Percentiles rank a stretch among this genome's conserved stretches.
phyloP scores from a whole-genome alignment of 2,113 vertebrate species.

The Prinia subflava region DNA sequence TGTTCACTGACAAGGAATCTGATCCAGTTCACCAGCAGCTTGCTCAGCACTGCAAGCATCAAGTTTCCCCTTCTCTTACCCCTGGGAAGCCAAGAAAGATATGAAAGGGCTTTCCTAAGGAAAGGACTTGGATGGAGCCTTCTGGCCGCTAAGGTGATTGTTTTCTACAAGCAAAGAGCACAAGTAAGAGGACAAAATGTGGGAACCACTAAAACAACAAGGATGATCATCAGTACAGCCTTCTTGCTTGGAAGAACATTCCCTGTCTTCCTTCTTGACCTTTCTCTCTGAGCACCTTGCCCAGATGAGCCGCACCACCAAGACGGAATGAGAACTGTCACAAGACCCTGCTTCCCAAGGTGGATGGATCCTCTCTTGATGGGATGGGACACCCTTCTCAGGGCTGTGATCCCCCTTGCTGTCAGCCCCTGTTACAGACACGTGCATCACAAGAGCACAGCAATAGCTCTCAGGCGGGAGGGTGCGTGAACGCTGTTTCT shows the following conservation, averaged over 20 bases:
- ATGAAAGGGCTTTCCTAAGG: not conserved
- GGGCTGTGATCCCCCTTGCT: not conserved
- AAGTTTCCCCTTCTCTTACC: not conserved
- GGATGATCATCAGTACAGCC: not conserved
- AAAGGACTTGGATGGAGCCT: not conserved
- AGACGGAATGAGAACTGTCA: not conserved
- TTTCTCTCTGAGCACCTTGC: not conserved
- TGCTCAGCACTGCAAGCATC: not conserved
- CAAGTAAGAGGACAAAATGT: not conserved
- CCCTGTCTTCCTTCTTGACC: not conserved
- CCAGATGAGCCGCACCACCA: not conserved
- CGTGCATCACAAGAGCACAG: fast-evolving
- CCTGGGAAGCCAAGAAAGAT: not conserved
- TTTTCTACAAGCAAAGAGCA: not conserved
- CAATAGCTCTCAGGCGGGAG: not conserved
- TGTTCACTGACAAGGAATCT: not conserved
- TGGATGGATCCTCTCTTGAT: not conserved
- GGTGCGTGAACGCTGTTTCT: fast-evolving
- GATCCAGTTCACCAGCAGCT: not conserved
- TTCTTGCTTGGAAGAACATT: not conserved
- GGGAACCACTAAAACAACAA: not conserved
- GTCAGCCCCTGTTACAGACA: fast-evolving
- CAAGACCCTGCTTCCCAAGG: not conserved
- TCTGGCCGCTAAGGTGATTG: not conserved
- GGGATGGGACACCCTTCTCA: not conserved